phyloP scores from a whole-genome alignment of 2,888 invertebrate genomes.

The Baccha elongata region DNA sequence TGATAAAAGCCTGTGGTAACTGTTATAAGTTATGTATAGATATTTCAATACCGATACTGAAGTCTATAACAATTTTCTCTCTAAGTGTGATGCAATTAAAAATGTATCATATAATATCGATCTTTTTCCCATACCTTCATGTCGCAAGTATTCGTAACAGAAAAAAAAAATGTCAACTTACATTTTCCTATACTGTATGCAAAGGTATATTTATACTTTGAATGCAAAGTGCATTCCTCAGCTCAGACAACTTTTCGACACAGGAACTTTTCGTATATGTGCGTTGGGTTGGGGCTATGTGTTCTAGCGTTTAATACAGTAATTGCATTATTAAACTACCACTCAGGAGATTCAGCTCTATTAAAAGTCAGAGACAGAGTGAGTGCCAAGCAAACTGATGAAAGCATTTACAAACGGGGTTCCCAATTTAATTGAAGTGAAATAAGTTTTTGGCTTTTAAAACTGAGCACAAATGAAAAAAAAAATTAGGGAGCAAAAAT shows the following conservation, averaged over 20 bases:
- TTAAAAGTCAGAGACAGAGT: slow-evolving; percentile 37
- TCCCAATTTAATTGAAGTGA: slow-evolving; percentile 10
- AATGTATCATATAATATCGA: slow-evolving; percentile 55
- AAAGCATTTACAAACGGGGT: slow-evolving; percentile 19
- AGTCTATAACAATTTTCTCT: slow-evolving; percentile 1
- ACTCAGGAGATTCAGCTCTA: slow-evolving; percentile 48
- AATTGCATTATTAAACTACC: slow-evolving; percentile 68
- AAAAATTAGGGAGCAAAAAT: too few species aligned
- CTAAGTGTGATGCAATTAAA: slow-evolving; percentile 54
- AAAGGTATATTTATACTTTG: neutral
- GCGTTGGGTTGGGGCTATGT: slow-evolving; percentile 7
- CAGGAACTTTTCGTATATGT: slow-evolving; percentile 2
- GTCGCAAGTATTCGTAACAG: neutral
- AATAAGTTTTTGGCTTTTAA: neutral
- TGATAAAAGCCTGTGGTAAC: too few species aligned
- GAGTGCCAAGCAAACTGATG: slow-evolving; percentile 7
- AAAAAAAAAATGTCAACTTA: neutral
- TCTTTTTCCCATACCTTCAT: neutral
- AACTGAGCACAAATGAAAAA: neutral
- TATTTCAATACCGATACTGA: neutral
- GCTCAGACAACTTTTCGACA: slow-evolving; percentile 47
- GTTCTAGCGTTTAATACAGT: slow-evolving; percentile 50
- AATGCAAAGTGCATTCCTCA: slow-evolving; percentile 52
- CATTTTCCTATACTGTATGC: neutral
- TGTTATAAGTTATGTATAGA: too few species aligned